Percentiles rank a stretch among this genome's conserved stretches.
phyloP scores from a whole-genome alignment of 1,140 invertebrate genomes.

The Melipona quadrifasciata region DNA sequence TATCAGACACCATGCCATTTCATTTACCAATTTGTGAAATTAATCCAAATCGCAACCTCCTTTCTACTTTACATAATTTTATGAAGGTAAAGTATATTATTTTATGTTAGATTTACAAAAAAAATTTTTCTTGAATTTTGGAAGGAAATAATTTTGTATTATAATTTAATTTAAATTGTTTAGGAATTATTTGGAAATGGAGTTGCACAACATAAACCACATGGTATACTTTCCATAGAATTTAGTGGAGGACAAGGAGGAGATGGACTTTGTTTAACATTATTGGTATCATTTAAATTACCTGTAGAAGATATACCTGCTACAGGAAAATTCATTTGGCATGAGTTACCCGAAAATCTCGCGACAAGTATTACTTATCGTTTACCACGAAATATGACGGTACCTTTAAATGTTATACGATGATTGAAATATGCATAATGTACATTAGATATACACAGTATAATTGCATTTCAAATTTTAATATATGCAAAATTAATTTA shows the following conservation, averaged over 20 bases:
- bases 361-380: slow-evolving; percentile 87
- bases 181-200: slow-evolving; percentile 94
- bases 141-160: slow-evolving; percentile 12
- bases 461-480: slow-evolving; percentile 5
- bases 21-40: slow-evolving; percentile 95
- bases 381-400: slow-evolving; percentile 87
- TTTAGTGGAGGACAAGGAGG: slow-evolving; percentile 82
- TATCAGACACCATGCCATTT: slow-evolving; percentile 90
- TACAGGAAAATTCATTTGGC: slow-evolving; percentile 94
- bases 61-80: slow-evolving; percentile 93
- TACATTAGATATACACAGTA: background rate
- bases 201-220: slow-evolving; percentile 91
- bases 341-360: slow-evolving; percentile 87
- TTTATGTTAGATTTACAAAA: background rate
- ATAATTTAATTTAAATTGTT: slow-evolving; percentile 34
- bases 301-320: slow-evolving; percentile 92
- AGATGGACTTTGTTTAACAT: slow-evolving; percentile 92
- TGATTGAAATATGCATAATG: slow-evolving; percentile 74
- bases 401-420: slow-evolving; percentile 91
- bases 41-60: slow-evolving; percentile 91
- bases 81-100: slow-evolving; percentile 86
- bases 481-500: slow-evolving; percentile 11
- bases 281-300: slow-evolving; percentile 93
- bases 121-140: background rate
- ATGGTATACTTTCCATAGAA: slow-evolving; percentile 88